Percentiles rank a stretch among this genome's conserved stretches.
These are phyloP conservation scores for Pocota personata DNA, from an alignment of 2,888 invertebrate genomes.

Conservation along the genomic window DNA sequence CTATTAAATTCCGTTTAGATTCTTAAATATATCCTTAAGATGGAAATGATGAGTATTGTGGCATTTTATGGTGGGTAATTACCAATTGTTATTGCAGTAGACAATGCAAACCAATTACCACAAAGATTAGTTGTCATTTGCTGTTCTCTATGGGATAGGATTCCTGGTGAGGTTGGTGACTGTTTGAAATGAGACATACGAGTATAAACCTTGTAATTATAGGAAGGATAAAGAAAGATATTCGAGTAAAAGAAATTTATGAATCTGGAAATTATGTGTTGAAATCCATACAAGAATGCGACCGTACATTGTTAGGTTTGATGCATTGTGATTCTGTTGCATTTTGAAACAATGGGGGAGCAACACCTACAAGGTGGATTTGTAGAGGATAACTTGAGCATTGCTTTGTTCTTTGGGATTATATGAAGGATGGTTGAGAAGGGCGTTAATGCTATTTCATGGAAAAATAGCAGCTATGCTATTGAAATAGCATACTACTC, in stretches of 20 bases:
- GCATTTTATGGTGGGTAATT: background rate
- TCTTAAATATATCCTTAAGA: background rate
- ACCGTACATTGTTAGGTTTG: background rate
- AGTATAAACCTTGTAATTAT: background rate
- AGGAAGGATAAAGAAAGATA: too few species aligned
- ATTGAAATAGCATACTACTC: too few species aligned
- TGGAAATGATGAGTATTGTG: background rate
- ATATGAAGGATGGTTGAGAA: too few species aligned
- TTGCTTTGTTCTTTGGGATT: too few species aligned
- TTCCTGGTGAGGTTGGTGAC: background rate
- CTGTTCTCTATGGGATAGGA: background rate
- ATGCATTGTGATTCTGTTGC: background rate
- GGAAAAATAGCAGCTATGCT: too few species aligned
- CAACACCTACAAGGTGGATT: too few species aligned
- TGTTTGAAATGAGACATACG: background rate
- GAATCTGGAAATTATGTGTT: background rate
- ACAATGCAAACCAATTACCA: background rate
- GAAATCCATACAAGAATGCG: background rate
- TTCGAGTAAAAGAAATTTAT: background rate
- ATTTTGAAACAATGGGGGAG: background rate
- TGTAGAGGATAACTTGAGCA: too few species aligned
- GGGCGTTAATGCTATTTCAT: too few species aligned
- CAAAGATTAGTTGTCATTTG: background rate
- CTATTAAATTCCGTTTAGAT: conserved; percentile 31
- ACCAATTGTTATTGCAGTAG: background rate